phyloP scores from a whole-genome alignment of 2,888 invertebrate species.

The Stenurella melanura region DNA sequence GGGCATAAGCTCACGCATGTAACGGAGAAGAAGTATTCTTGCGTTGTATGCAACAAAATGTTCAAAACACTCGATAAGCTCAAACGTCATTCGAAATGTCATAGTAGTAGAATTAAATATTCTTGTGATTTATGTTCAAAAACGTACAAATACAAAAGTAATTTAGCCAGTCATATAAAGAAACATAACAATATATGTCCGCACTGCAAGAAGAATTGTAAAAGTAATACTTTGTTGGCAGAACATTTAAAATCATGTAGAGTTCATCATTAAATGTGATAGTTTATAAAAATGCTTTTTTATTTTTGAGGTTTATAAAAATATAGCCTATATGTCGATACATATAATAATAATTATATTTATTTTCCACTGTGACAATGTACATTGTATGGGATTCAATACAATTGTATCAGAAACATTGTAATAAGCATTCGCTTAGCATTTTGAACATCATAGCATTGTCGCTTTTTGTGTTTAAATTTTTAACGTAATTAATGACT shows the following conservation, averaged over 20 bases:
- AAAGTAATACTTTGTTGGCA: constrained; percentile 43
- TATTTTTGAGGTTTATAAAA: not conserved
- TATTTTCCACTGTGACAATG: too few relatives aligned
- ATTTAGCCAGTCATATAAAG: constrained; percentile 57
- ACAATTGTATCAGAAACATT: too few relatives aligned
- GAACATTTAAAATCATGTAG: constrained; percentile 54
- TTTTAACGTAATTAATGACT: too few relatives aligned
- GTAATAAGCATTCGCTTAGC: too few relatives aligned
- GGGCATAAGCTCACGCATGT: constrained; percentile 69
- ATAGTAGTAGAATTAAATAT: constrained; percentile 62
- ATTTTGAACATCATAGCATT: too few relatives aligned
- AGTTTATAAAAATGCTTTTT: constrained; percentile 2
- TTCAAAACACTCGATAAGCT: constrained; percentile 68
- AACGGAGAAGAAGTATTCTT: constrained; percentile 63
- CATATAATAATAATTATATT: too few relatives aligned
- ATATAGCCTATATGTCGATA: too few relatives aligned
- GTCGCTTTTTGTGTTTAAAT: too few relatives aligned
- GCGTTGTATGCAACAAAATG: constrained; percentile 65
- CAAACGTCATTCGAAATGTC: constrained; percentile 66
- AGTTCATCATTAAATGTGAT: constrained; percentile 57
- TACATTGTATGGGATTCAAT: too few relatives aligned
- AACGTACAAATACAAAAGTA: constrained; percentile 69
- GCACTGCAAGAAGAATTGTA: constrained; percentile 55
- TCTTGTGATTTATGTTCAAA: constrained; percentile 67
- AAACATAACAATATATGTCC: constrained; percentile 60